These are phyloP conservation scores for Argynnis bischoffii DNA, from an alignment of 2,888 invertebrate species.

Conservation along the genomic window DNA sequence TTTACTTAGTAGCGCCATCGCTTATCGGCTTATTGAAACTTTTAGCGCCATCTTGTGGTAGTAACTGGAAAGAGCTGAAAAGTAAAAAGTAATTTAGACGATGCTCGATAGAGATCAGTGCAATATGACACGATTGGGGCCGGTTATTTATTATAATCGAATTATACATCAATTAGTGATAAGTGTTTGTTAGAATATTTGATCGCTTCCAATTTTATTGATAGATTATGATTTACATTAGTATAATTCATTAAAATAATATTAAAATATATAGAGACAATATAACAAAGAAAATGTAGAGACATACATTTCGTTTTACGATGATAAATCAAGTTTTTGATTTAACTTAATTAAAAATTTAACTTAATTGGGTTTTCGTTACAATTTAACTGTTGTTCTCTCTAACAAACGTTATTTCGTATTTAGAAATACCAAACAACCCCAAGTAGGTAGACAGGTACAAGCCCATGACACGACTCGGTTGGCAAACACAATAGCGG, in stretches of 20 bases:
- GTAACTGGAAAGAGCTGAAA: neutral
- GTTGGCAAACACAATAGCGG: slow-evolving; percentile 75
- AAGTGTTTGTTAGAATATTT: too few relatives aligned
- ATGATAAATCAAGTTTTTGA: neutral
- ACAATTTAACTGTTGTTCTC: neutral
- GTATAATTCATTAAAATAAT: too few relatives aligned
- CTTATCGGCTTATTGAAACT: slow-evolving; percentile 9
- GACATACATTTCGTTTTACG: neutral
- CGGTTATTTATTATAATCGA: neutral
- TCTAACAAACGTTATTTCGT: slow-evolving; percentile 1
- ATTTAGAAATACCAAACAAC: slow-evolving; percentile 26
- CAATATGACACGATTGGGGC: neutral
- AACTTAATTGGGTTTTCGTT: neutral
- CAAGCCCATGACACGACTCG: slow-evolving; percentile 59
- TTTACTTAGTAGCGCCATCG: slow-evolving; percentile 56
- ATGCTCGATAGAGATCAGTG: slow-evolving; percentile 23
- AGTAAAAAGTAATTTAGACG: neutral
- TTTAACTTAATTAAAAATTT: neutral
- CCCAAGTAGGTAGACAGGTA: slow-evolving; percentile 22
- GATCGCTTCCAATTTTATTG: too few relatives aligned
- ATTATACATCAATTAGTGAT: too few relatives aligned
- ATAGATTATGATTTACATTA: too few relatives aligned
- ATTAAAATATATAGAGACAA: too few relatives aligned
- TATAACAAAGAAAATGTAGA: too few relatives aligned
- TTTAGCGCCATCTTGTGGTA: slow-evolving; percentile 44